Base-by-base conservation (phyloP, 2,797 vertebrate species). In the Petrocephalus schoutedeni region DNA sequence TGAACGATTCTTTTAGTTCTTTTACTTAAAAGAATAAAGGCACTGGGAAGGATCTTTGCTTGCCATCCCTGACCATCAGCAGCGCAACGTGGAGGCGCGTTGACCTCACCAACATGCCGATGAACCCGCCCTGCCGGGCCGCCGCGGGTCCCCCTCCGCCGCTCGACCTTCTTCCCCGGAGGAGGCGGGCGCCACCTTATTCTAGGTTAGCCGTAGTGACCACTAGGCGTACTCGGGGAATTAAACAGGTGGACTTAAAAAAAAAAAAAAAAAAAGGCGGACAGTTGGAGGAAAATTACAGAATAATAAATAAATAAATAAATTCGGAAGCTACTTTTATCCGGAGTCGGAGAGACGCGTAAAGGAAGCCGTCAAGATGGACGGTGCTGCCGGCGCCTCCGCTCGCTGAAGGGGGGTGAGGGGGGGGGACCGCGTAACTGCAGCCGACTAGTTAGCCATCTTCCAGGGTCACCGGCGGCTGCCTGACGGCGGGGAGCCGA, bases 181-280 rank as follows among this genome's bases (percentile, higher is more conserved):
- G 82, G 85, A 88, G 89, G 89, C 89, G 87, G 87, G 58, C 49
- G 77, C 6, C 53, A 67, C 85, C 74, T 89, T 86, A 89, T 88
- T 85, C 89, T 41, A 51, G 87, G 83, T 88, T 88, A 87, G 85
- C 85, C 21, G 6, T 19, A 51, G 23, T 58, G 49, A 82, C 57
- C 83, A 9, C 10, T 64, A 41, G 51, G 61, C 59, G 71, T 87
- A 41, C 53, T 54, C 87, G 85, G 59, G 84, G 32, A 45, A 9
- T 57, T 67, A 86, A 56, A 88, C 82, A 41, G 88, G 88, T 86
- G 88, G 51, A 45, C 32, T 45, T 45, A 28, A 28, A 28, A 45
- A 4, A 45, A 4, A 45, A 4, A 3, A 4, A 4, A 45, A 45
- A 45, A 4, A 45, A 71, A 74, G 36, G 57, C 49, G 19, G 51